Evolutionary conservation across 2,888 invertebrate species (phyloP).

Genomic region (Byasa hedistus): DNA sequence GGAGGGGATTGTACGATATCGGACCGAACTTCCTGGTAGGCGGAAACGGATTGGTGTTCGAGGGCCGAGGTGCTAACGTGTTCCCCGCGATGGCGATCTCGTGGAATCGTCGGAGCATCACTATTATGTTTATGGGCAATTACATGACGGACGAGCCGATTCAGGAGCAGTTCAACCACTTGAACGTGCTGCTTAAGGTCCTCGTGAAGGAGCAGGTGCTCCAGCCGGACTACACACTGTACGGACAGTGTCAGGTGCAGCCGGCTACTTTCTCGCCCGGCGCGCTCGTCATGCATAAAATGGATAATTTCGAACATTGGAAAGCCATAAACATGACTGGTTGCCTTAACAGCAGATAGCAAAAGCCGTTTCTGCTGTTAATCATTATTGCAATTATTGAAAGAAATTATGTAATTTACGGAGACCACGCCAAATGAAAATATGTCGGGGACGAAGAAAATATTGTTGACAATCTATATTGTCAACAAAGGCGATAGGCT

Average conservation of each 20-base stretch:
- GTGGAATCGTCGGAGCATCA: conserved; percentile 54
- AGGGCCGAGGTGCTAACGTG: conserved; percentile 65
- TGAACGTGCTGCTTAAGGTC: conserved; percentile 48
- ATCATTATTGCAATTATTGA: not conserved
- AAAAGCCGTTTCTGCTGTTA: not conserved
- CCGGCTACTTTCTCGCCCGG: conserved; percentile 53
- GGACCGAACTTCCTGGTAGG: conserved; percentile 65
- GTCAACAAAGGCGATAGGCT: no score
- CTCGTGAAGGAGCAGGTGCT: conserved; percentile 49
- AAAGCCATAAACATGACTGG: conserved; percentile 39
- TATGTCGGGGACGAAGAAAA: no score
- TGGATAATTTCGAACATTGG: conserved; percentile 55
- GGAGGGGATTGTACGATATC: conserved; percentile 53
- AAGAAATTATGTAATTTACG: no score
- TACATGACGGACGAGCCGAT: conserved; percentile 44
- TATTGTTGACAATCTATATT: no score
- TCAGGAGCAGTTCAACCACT: conserved; percentile 51
- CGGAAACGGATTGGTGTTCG: conserved; percentile 60
- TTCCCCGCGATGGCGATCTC: conserved; percentile 52
- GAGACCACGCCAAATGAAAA: no score
- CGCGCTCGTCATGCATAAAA: conserved; percentile 43
- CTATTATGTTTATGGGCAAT: conserved; percentile 65
- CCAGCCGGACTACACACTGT: conserved; percentile 47
- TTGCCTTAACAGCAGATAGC: conserved; percentile 38
- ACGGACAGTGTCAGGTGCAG: conserved; percentile 58